phyloP scores from a whole-genome alignment of 2,797 vertebrate genomes.

The Ctenosaura bakeri region DNA sequence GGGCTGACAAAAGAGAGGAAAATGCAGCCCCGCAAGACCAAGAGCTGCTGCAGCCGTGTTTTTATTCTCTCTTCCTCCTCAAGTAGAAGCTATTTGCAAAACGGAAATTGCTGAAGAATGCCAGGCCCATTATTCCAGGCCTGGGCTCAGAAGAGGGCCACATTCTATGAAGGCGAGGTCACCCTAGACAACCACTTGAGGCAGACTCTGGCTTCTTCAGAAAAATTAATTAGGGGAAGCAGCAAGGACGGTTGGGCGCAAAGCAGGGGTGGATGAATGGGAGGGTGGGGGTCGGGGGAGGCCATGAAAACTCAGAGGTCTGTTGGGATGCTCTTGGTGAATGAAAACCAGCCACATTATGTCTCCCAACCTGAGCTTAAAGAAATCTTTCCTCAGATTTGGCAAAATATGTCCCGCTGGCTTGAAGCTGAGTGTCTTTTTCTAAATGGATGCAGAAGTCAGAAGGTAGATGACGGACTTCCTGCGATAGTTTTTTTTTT shows the following conservation, averaged over 20 bases:
- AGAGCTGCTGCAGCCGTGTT: background rate
- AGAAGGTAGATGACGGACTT: background rate
- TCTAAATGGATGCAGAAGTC: background rate
- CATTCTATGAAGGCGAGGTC: background rate
- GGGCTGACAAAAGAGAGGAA: slow-evolving; percentile 15
- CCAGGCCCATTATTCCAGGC: background rate
- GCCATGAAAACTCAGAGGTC: background rate
- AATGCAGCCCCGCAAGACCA: background rate
- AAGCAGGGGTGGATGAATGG: background rate
- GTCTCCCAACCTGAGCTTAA: background rate
- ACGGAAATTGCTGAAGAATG: slow-evolving; percentile 45
- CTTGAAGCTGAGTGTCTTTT: background rate
- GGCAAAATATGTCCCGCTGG: background rate
- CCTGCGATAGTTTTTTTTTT: background rate
- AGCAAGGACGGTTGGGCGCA: background rate
- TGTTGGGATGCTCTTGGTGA: background rate
- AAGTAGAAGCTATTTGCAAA: slow-evolving; percentile 20
- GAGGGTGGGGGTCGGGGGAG: accelerated
- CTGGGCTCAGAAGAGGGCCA: background rate
- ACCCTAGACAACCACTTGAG: slow-evolving; percentile 53
- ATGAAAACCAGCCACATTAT: background rate
- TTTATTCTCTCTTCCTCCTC: slow-evolving; percentile 16
- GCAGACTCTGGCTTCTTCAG: slow-evolving; percentile 30
- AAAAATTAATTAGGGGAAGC: slow-evolving; percentile 33
- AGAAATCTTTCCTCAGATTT: background rate